Percentiles rank a stretch among this genome's conserved stretches.
These are phyloP conservation scores for Phasia obesa DNA, from an alignment of 2,888 invertebrate genomes.

Conservation along the genomic window DNA sequence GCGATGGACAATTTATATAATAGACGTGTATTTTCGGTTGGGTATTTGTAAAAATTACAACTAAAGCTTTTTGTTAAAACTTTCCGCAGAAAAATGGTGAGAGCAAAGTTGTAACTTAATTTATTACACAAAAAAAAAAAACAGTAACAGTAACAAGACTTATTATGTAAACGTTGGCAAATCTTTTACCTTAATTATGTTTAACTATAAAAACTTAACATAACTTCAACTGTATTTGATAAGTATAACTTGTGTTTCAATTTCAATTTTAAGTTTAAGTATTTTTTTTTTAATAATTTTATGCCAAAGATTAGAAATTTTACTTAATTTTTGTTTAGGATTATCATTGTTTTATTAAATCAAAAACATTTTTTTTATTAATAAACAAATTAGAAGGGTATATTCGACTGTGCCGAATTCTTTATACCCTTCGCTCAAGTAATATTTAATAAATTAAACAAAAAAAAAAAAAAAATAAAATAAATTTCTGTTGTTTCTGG, in stretches of 20 bases:
- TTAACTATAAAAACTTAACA: slow-evolving; percentile 23
- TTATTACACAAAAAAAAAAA: background rate
- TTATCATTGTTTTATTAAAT: slow-evolving; percentile 34
- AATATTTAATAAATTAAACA: too few relatives aligned
- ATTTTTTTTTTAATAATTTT: slow-evolving; percentile 33
- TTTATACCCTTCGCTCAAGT: too few relatives aligned
- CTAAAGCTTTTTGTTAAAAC: too few relatives aligned
- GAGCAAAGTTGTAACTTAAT: background rate
- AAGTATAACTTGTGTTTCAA: slow-evolving; percentile 27
- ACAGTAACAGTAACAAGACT: background rate
- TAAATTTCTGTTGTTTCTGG: too few relatives aligned
- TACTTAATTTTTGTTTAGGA: slow-evolving; percentile 13
- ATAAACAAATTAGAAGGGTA: background rate
- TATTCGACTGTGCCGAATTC: too few relatives aligned
- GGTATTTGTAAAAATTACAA: too few relatives aligned
- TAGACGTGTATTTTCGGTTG: too few relatives aligned
- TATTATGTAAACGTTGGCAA: slow-evolving; percentile 46
- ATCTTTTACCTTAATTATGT: slow-evolving; percentile 15
- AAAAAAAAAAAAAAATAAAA: too few relatives aligned
- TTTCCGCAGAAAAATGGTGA: background rate
- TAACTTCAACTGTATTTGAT: slow-evolving; percentile 60
- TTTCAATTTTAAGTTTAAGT: slow-evolving; percentile 6
- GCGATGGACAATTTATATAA: too few relatives aligned
- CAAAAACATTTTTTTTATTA: slow-evolving; percentile 28
- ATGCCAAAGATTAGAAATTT: slow-evolving; percentile 68